Conservation (phyloP, 2,113 vertebrate genomes). For the Peromyscus leucopus region DNA sequence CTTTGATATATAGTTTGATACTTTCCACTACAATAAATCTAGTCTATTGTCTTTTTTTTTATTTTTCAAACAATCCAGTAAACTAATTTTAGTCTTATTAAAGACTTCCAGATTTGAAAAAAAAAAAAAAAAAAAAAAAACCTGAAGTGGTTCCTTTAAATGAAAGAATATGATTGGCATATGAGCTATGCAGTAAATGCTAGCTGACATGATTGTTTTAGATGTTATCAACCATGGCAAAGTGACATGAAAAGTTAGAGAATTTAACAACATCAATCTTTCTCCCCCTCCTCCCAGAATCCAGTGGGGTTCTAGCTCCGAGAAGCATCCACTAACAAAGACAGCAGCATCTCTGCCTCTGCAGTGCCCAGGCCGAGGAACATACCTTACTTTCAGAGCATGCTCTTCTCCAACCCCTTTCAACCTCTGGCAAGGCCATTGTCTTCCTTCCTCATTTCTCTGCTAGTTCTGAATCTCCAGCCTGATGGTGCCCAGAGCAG, state of each 20-base stretch:
- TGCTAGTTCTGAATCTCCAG: not conserved
- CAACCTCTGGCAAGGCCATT: not conserved
- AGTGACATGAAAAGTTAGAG: not conserved
- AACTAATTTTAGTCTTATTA: not conserved
- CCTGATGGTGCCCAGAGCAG: not conserved
- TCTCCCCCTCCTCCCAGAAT: not conserved
- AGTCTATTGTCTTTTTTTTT: not conserved
- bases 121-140: not conserved
- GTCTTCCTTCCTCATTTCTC: not conserved
- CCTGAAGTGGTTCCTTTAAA: not conserved
- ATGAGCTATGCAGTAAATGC: not conserved
- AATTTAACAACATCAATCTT: not conserved
- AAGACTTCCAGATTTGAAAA: not conserved
- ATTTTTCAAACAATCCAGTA: not conserved
- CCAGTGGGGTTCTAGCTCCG: not conserved
- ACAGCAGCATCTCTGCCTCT: not conserved
- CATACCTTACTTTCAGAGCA: rapidly evolving
- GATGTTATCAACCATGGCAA: not conserved
- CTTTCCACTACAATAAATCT: not conserved
- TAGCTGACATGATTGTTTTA: not conserved
- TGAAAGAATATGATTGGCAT: not conserved
- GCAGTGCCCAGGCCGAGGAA: too few species aligned
- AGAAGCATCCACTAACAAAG: not conserved
- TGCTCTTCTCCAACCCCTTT: not conserved
- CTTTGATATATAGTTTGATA: not conserved